These are phyloP conservation scores for Drosophila percnosoma DNA, from an alignment of 2,888 invertebrate genomes.

Conservation along the genomic window DNA sequence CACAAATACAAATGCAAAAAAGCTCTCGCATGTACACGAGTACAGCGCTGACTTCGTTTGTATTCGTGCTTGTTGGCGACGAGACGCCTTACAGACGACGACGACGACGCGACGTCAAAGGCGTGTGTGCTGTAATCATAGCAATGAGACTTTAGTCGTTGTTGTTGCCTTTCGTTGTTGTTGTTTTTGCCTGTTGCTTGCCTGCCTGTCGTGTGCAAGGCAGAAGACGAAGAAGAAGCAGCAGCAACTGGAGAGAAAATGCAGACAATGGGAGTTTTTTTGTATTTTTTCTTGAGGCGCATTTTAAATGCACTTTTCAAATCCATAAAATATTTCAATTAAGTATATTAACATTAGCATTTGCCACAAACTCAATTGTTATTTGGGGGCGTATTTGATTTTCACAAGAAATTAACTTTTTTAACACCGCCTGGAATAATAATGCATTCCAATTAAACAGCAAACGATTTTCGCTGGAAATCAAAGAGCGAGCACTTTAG, in stretches of 20 bases:
- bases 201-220: constrained; percentile 8
- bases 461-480: not conserved
- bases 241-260: constrained; percentile 20
- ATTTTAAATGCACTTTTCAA: constrained; percentile 17
- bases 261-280: constrained; percentile 7
- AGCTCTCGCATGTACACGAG: constrained; percentile 26
- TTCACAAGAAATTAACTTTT: not conserved
- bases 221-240: constrained; percentile 18
- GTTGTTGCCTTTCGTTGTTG: not conserved
- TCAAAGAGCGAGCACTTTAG: not conserved
- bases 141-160: constrained; percentile 11
- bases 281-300: not conserved
- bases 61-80: constrained; percentile 47
- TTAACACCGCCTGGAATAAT: not conserved
- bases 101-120: constrained; percentile 54
- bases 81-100: constrained; percentile 67
- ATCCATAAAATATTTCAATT: not conserved
- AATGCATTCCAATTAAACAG: not conserved
- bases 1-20: constrained; percentile 51
- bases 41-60: constrained; percentile 15
- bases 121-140: constrained; percentile 51
- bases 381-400: constrained; percentile 1
- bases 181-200: constrained; percentile 1
- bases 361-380: not conserved
- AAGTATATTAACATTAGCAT: not conserved